phyloP scores from a whole-genome alignment of 2,113 vertebrate species.

The Urocolius indicus region DNA sequence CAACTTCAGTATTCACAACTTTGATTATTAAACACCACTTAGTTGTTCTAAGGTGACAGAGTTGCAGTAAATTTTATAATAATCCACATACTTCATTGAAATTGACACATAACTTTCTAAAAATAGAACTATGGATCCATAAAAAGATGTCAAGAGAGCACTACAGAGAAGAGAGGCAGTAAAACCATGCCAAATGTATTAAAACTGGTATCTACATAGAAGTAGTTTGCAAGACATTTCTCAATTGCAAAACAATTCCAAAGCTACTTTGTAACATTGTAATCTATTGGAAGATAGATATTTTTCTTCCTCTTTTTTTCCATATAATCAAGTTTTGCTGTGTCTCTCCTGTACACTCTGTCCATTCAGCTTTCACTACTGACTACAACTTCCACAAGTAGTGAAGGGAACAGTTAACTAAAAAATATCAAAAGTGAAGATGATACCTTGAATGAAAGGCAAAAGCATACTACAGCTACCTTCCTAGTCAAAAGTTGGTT shows the following conservation, averaged over 20 bases:
- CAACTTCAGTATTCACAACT: background rate
- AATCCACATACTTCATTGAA: background rate
- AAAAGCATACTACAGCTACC: background rate
- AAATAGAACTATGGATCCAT: background rate
- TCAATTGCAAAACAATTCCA: background rate
- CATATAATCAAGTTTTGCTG: background rate
- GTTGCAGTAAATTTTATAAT: background rate
- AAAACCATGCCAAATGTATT: background rate
- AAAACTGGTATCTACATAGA: background rate
- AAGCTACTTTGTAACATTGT: background rate
- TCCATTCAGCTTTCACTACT: background rate
- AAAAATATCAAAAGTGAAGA: background rate
- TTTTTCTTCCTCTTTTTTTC: background rate
- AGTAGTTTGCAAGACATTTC: background rate
- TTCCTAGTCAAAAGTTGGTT: background rate
- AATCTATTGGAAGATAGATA: background rate
- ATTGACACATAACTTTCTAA: background rate
- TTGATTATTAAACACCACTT: background rate
- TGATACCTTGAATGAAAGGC: background rate
- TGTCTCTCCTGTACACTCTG: background rate
- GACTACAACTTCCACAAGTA: background rate
- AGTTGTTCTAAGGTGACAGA: background rate
- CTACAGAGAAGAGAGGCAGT: background rate
- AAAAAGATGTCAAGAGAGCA: background rate
- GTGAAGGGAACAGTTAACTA: background rate